phyloP scores from a whole-genome alignment of 2,113 vertebrate genomes.

The Corydoras maculifer region DNA sequence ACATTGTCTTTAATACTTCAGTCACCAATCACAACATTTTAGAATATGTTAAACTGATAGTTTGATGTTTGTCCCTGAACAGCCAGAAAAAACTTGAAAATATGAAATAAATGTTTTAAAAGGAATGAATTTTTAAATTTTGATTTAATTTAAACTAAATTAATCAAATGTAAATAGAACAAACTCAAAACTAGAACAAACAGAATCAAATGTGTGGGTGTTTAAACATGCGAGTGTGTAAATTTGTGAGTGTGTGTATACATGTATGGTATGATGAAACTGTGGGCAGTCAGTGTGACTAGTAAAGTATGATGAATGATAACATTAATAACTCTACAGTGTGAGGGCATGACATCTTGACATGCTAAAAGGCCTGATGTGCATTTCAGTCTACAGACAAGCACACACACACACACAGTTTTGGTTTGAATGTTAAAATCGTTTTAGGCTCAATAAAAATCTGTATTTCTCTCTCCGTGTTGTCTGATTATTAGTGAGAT shows the following conservation, averaged over 20 bases:
- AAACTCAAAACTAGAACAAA: neutral
- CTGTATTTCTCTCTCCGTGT: too few relatives aligned
- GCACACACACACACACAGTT: neutral
- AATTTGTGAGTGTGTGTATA: too few relatives aligned
- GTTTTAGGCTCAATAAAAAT: too few relatives aligned
- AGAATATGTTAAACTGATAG: too few relatives aligned
- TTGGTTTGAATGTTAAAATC: too few relatives aligned
- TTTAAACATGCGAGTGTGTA: constrained; percentile 33
- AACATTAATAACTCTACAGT: constrained; percentile 49
- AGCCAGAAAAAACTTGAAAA: too few relatives aligned
- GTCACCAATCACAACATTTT: too few relatives aligned
- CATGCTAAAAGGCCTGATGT: constrained; percentile 34
- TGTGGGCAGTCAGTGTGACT: constrained; percentile 20
- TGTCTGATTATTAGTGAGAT: neutral
- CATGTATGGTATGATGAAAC: neutral
- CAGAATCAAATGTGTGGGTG: constrained; percentile 39
- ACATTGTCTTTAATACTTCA: too few relatives aligned
- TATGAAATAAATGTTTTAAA: too few relatives aligned
- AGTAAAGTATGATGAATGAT: constrained; percentile 58
- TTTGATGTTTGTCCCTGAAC: too few relatives aligned
- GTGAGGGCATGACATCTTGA: constrained; percentile 52
- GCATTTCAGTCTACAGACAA: constrained; percentile 29
- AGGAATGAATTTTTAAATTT: too few relatives aligned
- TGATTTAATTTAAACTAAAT: too few relatives aligned
- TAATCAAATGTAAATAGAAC: neutral